Evolutionary conservation across 2,113 vertebrate species (phyloP), one percentile per base, ranked within the genome.

Genomic region (Phyllopteryx taeniolatus): DNA sequence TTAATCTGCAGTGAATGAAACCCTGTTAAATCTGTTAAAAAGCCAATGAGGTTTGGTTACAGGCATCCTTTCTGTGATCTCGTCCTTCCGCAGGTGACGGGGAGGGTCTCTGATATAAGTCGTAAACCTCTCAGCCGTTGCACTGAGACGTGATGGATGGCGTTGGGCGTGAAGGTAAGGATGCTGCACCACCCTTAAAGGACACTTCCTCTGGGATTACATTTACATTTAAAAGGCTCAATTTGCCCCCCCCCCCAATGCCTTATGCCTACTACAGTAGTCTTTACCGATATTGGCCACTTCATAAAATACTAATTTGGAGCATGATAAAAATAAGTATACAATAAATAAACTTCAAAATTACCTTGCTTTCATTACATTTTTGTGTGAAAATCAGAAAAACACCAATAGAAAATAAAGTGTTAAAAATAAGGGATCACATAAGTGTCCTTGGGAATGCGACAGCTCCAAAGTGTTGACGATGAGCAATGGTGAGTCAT

Each of bases 161-260:
- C 33, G 9, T 60, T 35, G 51, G 54, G 46, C 78, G 75, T 75
- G 75, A 76, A 78, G 84, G 79, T 82, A 75, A 80, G 70, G 75
- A 70, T 46, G 73, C 63, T 35, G 47, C 2, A 43, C 65, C 3
- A 68, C 57, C 67, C 77, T 70, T 78, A 78, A 81, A 85, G 67
- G 78, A 82, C 78, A 70, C 82, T 80, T 86, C 72, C 67, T 75
- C 71, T 80, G 79, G 79, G 85, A 86, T 76, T 78, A 73, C 77
- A 83, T 87, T 85, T 86, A 80, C 85, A 89, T 85, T 82, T 76
- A 80, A 82, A 86, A 83, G 77, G 72, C 63, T 42, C 68, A 79
- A 80, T 81, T 75, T 66, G 44, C 15, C 60, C 35, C 17, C 43
- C 20, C 14, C 7, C 15, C 59, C 19, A 6, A 35, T 2, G 6